Evolutionary conservation across 2,797 vertebrate species (phyloP), one percentile per base, ranked within the genome.

Genomic region (Anas acuta): DNA sequence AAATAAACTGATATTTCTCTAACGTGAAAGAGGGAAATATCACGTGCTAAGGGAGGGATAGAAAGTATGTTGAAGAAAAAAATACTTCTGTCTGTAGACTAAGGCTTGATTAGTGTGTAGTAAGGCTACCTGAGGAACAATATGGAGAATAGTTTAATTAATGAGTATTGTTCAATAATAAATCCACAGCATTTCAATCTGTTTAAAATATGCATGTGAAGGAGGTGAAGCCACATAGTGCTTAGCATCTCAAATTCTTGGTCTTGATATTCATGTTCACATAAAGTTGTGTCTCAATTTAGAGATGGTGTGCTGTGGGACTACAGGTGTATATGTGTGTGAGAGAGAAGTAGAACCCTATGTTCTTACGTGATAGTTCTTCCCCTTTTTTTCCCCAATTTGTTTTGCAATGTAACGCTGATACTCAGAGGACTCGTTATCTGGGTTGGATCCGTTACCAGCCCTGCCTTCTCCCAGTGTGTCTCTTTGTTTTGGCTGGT

Each of bases 321-420:
- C 49, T 51, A 51, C 49, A 25, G 23, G 49, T 51, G 49, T 51
- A 14, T 51, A 22, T 6, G 6, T 49, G 18, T 21, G 21, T 2
- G 53, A 8, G 28, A 37, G 35, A 53, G 39, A 53, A 9, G 51
- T 53, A 53, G 39, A 13, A 33, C 32, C 7, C 13, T n/a, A 1
- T 20, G n/a, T 84, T 79, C 56, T 58, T 53, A 10, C 5, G 7
- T 51, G 57, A 56, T 51, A 57, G 16, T 22, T 51, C 33, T 41
- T 28, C 8, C 11, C 20, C 9, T 37, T 7, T 6, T 5, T n/a
- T 20, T 5, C 6, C 12, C 26, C 13, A 3, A 0, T 61, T 69
- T 62, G 30, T 37, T 90, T 69, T 73, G 30, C 47, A 53, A 45
- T 35, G 25, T 57, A 72, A 79, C 23, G 35, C 17, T 78, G 61